Base-by-base conservation (phyloP, 53 echinoderm and acorn worm species). In the Pentamera pediparva region DNA sequence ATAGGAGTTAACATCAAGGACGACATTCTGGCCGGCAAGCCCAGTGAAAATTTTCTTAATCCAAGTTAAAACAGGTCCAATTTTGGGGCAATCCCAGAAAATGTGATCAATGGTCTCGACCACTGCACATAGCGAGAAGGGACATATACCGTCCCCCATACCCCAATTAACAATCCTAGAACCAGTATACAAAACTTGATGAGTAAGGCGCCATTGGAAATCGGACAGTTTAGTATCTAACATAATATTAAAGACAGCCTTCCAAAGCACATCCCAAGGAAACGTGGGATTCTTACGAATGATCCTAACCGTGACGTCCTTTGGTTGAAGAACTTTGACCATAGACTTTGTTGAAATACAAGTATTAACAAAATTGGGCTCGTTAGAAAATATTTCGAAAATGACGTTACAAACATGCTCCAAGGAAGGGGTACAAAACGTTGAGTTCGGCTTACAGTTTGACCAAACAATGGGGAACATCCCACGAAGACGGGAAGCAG, bases 81-180 rank as follows among this genome's bases (percentile, higher is more conserved):
- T 7, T n/a, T n/a, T n/a, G n/a, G n/a, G n/a, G n/a, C n/a, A n/a
- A n/a, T n/a, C n/a, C n/a, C n/a, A n/a, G n/a, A n/a, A n/a, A n/a
- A n/a, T n/a, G n/a, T n/a, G n/a, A n/a, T n/a, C n/a, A n/a, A n/a
- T n/a, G n/a, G n/a, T 25, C 21, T 22, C n/a, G 5, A 33, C 6
- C 17, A 51, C 21, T 0, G 28, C 18, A 9, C 76, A 76, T 32
- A 19, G 50, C 7, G 8, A 6, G 8, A 63, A 62, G 38, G 78
- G 64, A 27, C 64, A 63, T 47, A 38, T 35, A 28, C 69, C 69
- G 17, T 79, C 57, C 18, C 79, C 56, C 5, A 79, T 69, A 8
- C 79, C 54, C 79, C 79, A 79, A n/a, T 29, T 26, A 9, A 32
- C 28, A 17, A 79, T 29, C 41, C 58, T 79, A 4, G 67, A 56